phyloP scores from a whole-genome alignment of 2,888 invertebrate species.

The Hydriomena furcata region DNA sequence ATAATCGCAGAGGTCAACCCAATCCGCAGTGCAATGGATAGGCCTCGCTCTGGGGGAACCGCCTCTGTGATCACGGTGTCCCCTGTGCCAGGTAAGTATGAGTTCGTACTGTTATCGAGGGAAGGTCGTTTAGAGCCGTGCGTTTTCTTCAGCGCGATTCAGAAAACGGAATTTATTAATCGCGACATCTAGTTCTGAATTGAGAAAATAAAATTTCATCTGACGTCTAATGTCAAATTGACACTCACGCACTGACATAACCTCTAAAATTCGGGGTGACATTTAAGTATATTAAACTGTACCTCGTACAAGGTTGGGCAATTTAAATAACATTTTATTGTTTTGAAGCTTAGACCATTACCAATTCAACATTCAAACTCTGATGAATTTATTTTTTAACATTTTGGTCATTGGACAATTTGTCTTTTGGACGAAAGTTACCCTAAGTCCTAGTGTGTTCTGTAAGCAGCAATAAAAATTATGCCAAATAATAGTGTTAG shows the following conservation, averaged over 20 bases:
- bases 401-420: no score
- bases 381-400: no score
- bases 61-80: conserved; percentile 13
- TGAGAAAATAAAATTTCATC: not conserved
- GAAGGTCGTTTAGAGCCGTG: not conserved
- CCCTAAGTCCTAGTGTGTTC: no score
- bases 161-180: not conserved
- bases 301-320: no score
- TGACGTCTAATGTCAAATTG: not conserved
- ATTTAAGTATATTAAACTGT: no score
- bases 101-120: not conserved
- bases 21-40: conserved; percentile 8
- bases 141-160: conserved; percentile 10
- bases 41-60: conserved; percentile 6
- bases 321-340: no score
- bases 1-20: conserved; percentile 16
- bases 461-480: no score
- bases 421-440: no score
- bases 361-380: no score
- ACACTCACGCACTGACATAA: not conserved
- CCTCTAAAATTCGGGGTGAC: not conserved
- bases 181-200: conserved; percentile 3
- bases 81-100: conserved; percentile 15
- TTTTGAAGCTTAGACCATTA: no score
- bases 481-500: no score